These are phyloP conservation scores for Phallusia fumigata DNA, from an alignment of 23 tunicate species.

Conservation along the genomic window DNA sequence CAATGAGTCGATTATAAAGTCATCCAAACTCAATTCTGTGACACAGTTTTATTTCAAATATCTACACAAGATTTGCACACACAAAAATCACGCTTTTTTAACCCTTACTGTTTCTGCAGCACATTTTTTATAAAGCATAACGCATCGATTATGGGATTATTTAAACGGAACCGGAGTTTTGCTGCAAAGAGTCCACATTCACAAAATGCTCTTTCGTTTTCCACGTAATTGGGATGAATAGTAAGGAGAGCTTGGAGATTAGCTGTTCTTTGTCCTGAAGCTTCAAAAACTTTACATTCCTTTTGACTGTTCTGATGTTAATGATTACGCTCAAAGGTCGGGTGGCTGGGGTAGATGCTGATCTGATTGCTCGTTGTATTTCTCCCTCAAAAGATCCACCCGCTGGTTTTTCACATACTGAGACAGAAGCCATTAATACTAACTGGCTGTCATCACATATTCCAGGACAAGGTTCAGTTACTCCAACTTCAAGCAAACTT, in stretches of 20 bases:
- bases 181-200: slow-evolving; percentile 53
- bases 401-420: slow-evolving; percentile 28
- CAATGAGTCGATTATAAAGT: too few species aligned
- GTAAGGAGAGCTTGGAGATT: slow-evolving; percentile 42
- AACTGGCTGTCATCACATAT: slow-evolving; percentile 28
- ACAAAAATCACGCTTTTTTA: too few species aligned
- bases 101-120: slow-evolving; percentile 22
- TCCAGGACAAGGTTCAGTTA: slow-evolving; percentile 17
- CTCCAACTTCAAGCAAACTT: slow-evolving; percentile 31
- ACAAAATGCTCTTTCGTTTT: slow-evolving; percentile 56
- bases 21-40: too few species aligned
- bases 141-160: slow-evolving; percentile 39
- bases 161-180: slow-evolving; percentile 50
- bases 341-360: slow-evolving; percentile 49
- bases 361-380: slow-evolving; percentile 52
- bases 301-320: slow-evolving; percentile 40
- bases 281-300: slow-evolving; percentile 52
- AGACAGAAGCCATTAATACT: slow-evolving; percentile 33
- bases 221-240: slow-evolving; percentile 36
- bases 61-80: too few species aligned
- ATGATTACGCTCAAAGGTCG: slow-evolving; percentile 28
- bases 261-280: slow-evolving; percentile 42
- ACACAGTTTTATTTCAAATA: too few species aligned
- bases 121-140: slow-evolving; percentile 39
- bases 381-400: slow-evolving; percentile 33